Evolutionary conservation across 2,888 invertebrate genomes (phyloP).

Genomic region (Stramonita haemastoma): DNA sequence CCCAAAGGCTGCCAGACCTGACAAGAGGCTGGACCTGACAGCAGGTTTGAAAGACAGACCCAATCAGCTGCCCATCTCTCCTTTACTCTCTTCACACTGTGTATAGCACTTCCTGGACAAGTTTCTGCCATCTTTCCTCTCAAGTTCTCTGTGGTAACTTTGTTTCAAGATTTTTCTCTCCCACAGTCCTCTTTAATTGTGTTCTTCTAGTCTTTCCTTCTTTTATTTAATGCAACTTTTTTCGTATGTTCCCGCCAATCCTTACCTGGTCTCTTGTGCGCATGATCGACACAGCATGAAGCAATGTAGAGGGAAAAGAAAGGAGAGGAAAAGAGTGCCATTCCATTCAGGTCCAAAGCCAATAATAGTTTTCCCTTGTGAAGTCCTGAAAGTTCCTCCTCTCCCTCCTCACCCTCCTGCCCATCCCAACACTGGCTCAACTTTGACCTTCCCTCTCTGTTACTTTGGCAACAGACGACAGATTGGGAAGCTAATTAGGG

Average conservation of each 20-base stretch:
- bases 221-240: no score
- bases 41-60: slow-evolving; percentile 2
- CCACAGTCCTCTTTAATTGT: neutral
- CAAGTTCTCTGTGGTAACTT: neutral
- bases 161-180: neutral
- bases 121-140: neutral
- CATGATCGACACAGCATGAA: neutral
- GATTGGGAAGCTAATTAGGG: neutral
- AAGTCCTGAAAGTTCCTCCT: neutral
- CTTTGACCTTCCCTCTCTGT: neutral
- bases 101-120: neutral
- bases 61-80: neutral
- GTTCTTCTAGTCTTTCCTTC: neutral
- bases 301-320: neutral
- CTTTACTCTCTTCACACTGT: neutral
- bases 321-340: no score
- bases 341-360: no score
- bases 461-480: slow-evolving; percentile 1
- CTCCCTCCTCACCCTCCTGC: no score
- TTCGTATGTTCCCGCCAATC: no score
- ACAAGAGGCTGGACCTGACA: neutral
- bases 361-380: neutral
- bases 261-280: neutral
- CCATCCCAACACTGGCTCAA: neutral
- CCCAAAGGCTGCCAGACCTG: neutral